Evolutionary conservation across 2,113 vertebrate genomes (phyloP), one percentile per base, ranked within the genome.

Genomic region (Ceyx melanurus): DNA sequence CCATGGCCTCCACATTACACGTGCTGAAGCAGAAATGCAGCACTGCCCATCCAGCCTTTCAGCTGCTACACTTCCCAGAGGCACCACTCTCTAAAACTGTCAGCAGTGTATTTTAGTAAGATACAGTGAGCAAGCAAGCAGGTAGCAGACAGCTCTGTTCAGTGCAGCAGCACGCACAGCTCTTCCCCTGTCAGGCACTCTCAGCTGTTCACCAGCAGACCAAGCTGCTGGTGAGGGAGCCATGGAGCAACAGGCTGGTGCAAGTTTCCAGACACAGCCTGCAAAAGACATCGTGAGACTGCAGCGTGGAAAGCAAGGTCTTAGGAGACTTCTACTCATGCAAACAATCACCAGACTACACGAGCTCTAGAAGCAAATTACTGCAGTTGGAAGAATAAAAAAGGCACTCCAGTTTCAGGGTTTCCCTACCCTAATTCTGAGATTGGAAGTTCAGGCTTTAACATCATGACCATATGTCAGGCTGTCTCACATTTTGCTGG

Each of bases 361-460:
- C 0, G 2, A 93, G 88, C 65, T 93, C 95, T 46, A 82, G 54
- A 96, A 95, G 56, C 86, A 94, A 96, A 93, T 92, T 82, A 94
- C 43, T 93, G 54, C 53, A 95, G 21, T 62, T 94, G 93, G 77
- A 97, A 87, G 88, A 95, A 94, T 91, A 87, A 96, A 92, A 94
- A 92, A 91, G 58, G 43, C 68, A 76, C 76, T 90, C 33, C 51
- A 64, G 4, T 94, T 93, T 88, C 82, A 93, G 88, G 92, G 83
- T 85, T 96, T 94, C 85, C 79, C 88, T 90, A 86, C 82, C 76
- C 75, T 70, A 93, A 88, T 82, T 83, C 78, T 79, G 45, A 68
- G 66, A 86, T 93, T 93, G 78, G 56, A 92, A 65, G 43, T 82
- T 65, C 78, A 88, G 43, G 57, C 46, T 89, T 95, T 95, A 97